Evolutionary conservation across 2,113 vertebrate genomes (phyloP).

Genomic region (Lasiurus cinereus): DNA sequence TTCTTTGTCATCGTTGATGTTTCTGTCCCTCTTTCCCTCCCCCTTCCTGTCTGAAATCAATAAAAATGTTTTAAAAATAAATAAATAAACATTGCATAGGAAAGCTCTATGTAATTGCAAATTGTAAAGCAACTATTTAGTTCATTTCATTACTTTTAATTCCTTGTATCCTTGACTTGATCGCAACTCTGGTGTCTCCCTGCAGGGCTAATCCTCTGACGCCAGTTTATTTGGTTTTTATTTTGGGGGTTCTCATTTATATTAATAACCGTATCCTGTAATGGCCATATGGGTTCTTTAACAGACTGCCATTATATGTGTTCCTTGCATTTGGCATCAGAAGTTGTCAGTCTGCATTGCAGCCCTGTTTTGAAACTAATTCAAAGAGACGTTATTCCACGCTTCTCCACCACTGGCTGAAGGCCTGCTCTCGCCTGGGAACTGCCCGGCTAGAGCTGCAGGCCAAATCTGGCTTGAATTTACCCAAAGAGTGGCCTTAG

Average conservation of each 20-base stretch:
- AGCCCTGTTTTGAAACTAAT: constrained; percentile 86
- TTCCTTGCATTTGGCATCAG: constrained; percentile 80
- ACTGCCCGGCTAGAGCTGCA: constrained; percentile 83
- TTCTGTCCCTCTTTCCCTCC: too few relatives aligned
- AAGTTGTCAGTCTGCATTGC: constrained; percentile 85
- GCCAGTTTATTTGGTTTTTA: constrained; percentile 81
- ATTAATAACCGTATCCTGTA: constrained; percentile 85
- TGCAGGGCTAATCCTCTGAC: constrained; percentile 72
- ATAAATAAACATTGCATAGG: not conserved
- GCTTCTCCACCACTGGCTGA: constrained; percentile 84
- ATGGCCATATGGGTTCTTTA: constrained; percentile 77
- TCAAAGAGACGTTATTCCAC: constrained; percentile 88
- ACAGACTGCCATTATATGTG: constrained; percentile 86
- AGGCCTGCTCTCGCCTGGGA: constrained; percentile 85
- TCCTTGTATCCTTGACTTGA: constrained; percentile 75
- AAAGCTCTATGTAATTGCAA: constrained; percentile 9
- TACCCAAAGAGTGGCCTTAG: constrained; percentile 85
- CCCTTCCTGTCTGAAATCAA: too few relatives aligned
- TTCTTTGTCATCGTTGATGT: too few relatives aligned
- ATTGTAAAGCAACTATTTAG: not conserved
- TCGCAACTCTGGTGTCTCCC: constrained; percentile 52
- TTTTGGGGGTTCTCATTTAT: constrained; percentile 84
- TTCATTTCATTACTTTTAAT: constrained; percentile 64
- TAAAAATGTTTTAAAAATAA: too few relatives aligned
- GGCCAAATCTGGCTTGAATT: constrained; percentile 90